Evolutionary conservation across 2,113 vertebrate species (phyloP), one percentile per base, ranked within the genome.

Genomic region (Parus major): DNA sequence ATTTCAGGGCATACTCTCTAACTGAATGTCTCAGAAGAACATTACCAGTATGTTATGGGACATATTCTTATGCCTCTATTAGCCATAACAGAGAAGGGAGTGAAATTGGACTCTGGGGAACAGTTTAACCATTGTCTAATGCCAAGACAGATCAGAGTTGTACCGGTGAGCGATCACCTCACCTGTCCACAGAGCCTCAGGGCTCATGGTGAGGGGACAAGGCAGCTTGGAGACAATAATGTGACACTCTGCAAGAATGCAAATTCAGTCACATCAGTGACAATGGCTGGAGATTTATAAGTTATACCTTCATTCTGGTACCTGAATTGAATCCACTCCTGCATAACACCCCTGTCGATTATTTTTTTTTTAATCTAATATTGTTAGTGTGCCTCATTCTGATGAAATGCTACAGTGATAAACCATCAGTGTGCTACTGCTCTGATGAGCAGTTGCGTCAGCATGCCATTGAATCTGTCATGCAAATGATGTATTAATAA

Each of bases 401-500:
- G 84, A 93, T 92, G 79, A 91, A 82, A 31, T 46, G 92, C 85
- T 97, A 72, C 72, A 27, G 17, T 28, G 28, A 96, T 97, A 97
- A 97, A 97, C 95, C 95, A 92, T 82, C 60, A 49, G 76, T 25
- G 63, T 92, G 52, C 82, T 27, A 59, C 57, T 77, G 64, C 75
- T 96, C 88, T 80, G 92, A 96, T 94, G 95, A 97, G 93, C 92
- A 97, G 95, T 95, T 96, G 78, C 92, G 97, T 93, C 95, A 91
- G 90, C 70, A 88, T 19, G 11, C 82, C 77, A 61, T 73, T 91
- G 95, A 97, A 91, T 81, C 86, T 97, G 94, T 96, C 97, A 95
- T 77, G 19, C 23, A 83, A 80, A 57, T 97, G 92, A 97, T 96
- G 52, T 35, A 97, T 97, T 96, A 93, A 94, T 82, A 94, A 93